Percentiles rank a stretch among this genome's conserved stretches.
phyloP scores from a whole-genome alignment of 2,888 invertebrate genomes.

The Megalurothrips usitatus region DNA sequence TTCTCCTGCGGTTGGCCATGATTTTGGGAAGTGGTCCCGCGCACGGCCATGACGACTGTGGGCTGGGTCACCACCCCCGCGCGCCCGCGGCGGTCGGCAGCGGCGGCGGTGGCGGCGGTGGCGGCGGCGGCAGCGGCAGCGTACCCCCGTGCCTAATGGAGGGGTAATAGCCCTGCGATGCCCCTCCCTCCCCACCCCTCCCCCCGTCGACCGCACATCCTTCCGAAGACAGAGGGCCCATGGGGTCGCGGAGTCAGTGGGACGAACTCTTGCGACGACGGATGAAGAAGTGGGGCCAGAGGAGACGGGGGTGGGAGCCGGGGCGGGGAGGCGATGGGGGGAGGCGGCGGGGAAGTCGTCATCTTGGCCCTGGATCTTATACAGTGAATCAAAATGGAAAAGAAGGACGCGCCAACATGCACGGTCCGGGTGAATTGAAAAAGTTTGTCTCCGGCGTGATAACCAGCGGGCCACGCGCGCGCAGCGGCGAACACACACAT shows the following conservation, averaged over 20 bases:
- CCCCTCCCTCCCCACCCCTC: not conserved
- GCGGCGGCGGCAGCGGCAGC: no score
- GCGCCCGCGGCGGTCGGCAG: no score
- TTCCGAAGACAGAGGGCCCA: no score
- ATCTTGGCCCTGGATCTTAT: not conserved
- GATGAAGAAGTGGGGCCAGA: not conserved
- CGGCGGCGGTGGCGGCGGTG: no score
- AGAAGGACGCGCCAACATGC: not conserved
- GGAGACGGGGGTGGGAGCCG: not conserved
- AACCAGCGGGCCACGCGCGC: not conserved
- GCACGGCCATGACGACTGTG: no score
- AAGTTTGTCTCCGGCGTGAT: constrained; percentile 1
- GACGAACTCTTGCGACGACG: not conserved
- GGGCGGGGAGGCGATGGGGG: not conserved
- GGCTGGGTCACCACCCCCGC: no score
- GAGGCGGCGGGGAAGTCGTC: not conserved
- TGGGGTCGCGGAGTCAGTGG: no score
- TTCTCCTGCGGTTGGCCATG: no score
- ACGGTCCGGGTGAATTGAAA: not conserved
- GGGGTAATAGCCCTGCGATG: not conserved
- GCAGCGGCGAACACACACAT: not conserved
- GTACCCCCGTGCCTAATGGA: not conserved
- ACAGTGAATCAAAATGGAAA: not conserved
- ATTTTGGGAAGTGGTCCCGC: no score
- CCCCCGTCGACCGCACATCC: no score